Conservation (phyloP, 2,113 vertebrate species). For the Noctilio leporinus region DNA sequence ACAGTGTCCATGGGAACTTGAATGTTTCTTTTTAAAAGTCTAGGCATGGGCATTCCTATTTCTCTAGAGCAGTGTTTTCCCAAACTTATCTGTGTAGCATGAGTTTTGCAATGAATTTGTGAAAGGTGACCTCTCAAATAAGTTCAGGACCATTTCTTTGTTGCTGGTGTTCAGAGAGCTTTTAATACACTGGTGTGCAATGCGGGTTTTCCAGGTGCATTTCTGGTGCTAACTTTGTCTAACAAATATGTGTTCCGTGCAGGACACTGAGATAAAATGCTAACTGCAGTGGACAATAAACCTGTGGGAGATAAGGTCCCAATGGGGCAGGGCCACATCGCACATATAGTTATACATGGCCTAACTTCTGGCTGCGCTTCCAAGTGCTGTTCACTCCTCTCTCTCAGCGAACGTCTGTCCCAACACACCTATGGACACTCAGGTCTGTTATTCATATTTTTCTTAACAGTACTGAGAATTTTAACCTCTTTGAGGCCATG, state of each 20-base stretch:
- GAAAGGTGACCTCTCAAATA: neutral
- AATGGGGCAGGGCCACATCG: accelerated
- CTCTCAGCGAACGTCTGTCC: neutral
- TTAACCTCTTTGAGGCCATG: neutral
- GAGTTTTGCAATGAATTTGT: neutral
- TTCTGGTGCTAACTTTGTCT: neutral
- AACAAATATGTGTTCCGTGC: too few relatives aligned
- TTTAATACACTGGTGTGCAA: neutral
- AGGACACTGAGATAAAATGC: accelerated
- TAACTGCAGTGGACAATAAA: neutral
- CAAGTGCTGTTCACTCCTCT: neutral
- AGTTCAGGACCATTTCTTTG: neutral
- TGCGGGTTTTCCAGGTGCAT: neutral
- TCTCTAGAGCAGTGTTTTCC: neutral
- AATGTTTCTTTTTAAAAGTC: neutral
- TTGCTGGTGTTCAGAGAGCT: neutral
- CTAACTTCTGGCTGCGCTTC: neutral
- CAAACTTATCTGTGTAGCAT: neutral
- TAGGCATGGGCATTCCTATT: neutral
- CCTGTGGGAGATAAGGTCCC: neutral
- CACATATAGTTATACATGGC: accelerated
- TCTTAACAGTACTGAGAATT: neutral
- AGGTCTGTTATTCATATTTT: neutral
- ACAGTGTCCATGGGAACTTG: accelerated
- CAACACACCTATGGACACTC: neutral